Percentiles rank a stretch among this genome's conserved stretches.
Evolutionary conservation across 2,113 vertebrate genomes (phyloP).

Genomic region (Tyrannus savana): DNA sequence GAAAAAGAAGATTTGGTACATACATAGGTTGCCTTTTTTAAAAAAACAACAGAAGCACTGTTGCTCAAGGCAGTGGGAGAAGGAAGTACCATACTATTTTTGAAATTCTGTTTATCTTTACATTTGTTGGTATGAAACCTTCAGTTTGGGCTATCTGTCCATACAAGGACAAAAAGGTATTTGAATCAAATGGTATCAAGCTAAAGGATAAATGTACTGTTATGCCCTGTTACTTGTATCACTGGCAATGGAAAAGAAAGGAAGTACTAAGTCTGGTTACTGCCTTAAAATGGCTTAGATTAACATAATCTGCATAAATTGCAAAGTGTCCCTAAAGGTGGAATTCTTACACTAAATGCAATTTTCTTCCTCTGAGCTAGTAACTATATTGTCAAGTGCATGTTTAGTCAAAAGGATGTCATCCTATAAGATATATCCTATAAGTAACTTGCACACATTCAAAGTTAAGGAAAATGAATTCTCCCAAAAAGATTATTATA

Average conservation of each 20-base stretch:
- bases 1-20: neutral
- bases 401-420: neutral
- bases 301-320: neutral
- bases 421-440: neutral
- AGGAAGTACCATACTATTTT: neutral
- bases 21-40: neutral
- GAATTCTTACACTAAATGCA: neutral
- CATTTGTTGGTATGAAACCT: neutral
- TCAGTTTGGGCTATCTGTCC: neutral
- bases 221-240: neutral
- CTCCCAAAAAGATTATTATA: neutral
- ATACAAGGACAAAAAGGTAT: neutral
- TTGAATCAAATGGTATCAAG: neutral
- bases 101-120: neutral
- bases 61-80: neutral
- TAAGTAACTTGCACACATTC: neutral
- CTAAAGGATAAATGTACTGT: neutral
- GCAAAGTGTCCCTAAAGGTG: neutral
- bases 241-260: neutral
- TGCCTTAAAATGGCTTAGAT: neutral
- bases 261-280: neutral
- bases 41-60: neutral
- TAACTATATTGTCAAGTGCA: neutral
- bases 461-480: neutral
- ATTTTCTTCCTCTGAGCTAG: neutral